Base-by-base conservation (phyloP, 2,113 vertebrate species). In the Collichthys lucidus region DNA sequence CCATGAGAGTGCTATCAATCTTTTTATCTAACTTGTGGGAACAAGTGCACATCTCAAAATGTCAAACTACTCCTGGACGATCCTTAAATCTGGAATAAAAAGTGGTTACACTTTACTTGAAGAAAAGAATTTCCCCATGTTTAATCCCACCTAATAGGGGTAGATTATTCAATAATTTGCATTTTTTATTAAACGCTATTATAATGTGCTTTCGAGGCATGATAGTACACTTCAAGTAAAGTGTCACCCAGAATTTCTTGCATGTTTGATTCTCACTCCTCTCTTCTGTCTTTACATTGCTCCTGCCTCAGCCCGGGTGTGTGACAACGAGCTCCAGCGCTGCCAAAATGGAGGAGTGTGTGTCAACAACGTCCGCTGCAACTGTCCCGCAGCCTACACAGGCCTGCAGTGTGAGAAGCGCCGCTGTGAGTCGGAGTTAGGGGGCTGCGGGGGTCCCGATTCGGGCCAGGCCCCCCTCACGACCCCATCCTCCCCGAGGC, bases 271-370 rank as follows among this genome's bases (percentile, higher is more conserved):
- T 67, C 80, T 90, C 72, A 86, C 76, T 63, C 57, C 26, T 83
- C 31, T 88, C 77, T 86, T 79, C 82, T 86, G 46, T 88, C 63
- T 89, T 49, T 52, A 49, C 86, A 26, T 59, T 68, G 73, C 87
- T 74, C 65, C 69, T 55, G 26, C 74, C 62, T 76, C 96, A 99
- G 98, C 97, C 35, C 98, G 96, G 4, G 96, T 99, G 60, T 99
- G 98, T 4, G 97, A 99, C 96, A 97, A 99, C 0, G 97, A 99
- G 20, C 95, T 99, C 3, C 96, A 96, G 91, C 97, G 96, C 70
- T 99, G 98, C 93, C 97, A 99, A 95, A 99, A 99, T 4, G 98
- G 97, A 17, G 98, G 98, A 0, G 95, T 94, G 0, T 99, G 98
- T 74, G 90, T 96, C 92, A 96, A 96, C 95, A 97, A 98, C 44